These are phyloP conservation scores for Drosophila affinis DNA, from an alignment of 2,888 invertebrate species.

Conservation along the genomic window DNA sequence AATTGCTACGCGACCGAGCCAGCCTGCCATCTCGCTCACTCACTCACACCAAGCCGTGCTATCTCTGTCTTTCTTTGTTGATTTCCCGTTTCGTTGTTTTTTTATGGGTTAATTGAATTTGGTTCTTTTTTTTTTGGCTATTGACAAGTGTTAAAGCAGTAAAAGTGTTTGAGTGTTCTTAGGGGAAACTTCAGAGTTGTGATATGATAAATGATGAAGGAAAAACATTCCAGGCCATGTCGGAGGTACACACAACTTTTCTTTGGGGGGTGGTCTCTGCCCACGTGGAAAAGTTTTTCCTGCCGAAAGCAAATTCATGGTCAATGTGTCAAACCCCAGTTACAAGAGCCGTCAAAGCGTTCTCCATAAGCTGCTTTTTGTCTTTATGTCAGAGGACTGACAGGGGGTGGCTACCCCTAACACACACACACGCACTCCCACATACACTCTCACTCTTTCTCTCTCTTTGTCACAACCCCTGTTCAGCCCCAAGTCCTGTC, in stretches of 20 bases:
- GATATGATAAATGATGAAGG: constrained; percentile 45
- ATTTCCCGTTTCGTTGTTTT: constrained; percentile 17
- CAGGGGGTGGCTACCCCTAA: background rate
- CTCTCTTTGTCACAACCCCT: constrained; percentile 10
- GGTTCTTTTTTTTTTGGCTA: constrained; percentile 21
- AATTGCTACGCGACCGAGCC: constrained; percentile 43
- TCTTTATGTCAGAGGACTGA: constrained; percentile 3
- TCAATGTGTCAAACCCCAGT: constrained; percentile 72
- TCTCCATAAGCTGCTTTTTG: constrained; percentile 21
- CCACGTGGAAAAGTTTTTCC: constrained; percentile 9
- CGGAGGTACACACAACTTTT: constrained; percentile 22
- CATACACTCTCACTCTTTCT: background rate
- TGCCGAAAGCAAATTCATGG: constrained; percentile 67
- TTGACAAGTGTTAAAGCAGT: constrained; percentile 43
- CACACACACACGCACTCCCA: constrained; percentile 5
- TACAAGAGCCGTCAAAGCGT: constrained; percentile 6
- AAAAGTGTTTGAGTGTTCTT: constrained; percentile 10
- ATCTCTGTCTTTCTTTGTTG: constrained; percentile 4
- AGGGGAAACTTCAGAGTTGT: constrained; percentile 44
- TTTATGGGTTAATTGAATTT: constrained; percentile 67
- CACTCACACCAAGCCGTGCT: background rate
- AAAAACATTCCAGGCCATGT: constrained; percentile 6
- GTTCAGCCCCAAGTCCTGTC: constrained; percentile 53
- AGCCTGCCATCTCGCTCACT: background rate
- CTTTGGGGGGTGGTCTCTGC: background rate